These are phyloP conservation scores for Epinotia brunnichana DNA, from an alignment of 2,888 invertebrate species.

Conservation along the genomic window DNA sequence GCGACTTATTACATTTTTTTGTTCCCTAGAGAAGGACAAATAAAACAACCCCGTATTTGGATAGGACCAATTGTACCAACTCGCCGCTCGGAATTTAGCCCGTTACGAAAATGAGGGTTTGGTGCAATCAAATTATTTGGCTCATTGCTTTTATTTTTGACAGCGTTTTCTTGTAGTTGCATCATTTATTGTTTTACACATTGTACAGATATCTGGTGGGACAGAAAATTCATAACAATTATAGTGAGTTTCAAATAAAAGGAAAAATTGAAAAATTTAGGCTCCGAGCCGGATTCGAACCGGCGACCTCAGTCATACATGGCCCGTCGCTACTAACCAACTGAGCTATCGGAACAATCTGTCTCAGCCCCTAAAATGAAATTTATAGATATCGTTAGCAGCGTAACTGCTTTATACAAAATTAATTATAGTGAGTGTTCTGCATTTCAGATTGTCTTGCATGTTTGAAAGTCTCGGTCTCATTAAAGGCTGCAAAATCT, in stretches of 20 bases:
- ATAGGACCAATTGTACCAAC: constrained; percentile 22
- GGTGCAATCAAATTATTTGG: background rate
- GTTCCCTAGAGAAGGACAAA: constrained; percentile 24
- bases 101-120: constrained; percentile 9
- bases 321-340: too few species aligned
- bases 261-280: too few species aligned
- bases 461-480: too few species aligned
- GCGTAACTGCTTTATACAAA: too few species aligned
- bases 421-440: background rate
- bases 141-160: constrained; percentile 10
- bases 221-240: background rate
- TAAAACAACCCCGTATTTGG: constrained; percentile 32
- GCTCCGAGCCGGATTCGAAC: too few species aligned
- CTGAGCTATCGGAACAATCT: too few species aligned
- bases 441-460: too few species aligned
- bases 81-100: constrained; percentile 2
- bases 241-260: too few species aligned
- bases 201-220: background rate
- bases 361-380: too few species aligned
- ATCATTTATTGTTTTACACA: background rate
- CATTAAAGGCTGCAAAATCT: too few species aligned
- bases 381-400: too few species aligned
- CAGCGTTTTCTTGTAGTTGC: background rate
- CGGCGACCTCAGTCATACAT: too few species aligned
- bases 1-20: constrained; percentile 36